Conservation (phyloP, 2,888 invertebrate species). For the Auanema sp. region DNA sequence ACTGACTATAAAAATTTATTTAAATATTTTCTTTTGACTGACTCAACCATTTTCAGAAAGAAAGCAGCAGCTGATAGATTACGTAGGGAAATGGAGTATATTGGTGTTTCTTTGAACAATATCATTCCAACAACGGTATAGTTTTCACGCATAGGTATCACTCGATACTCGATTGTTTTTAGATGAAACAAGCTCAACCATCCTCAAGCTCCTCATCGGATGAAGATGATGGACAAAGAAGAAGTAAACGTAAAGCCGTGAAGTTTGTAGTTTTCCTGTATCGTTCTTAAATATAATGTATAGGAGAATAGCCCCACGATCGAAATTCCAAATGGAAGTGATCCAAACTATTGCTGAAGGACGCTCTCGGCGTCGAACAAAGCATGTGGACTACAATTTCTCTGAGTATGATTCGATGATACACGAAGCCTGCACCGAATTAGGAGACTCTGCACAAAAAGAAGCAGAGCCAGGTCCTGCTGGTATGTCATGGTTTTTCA, state of each 20-base stretch:
- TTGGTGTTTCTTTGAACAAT: constrained; percentile 65
- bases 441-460: constrained; percentile 19
- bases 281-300: background rate
- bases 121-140: constrained; percentile 24
- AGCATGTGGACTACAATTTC: constrained; percentile 74
- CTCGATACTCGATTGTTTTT: background rate
- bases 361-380: constrained; percentile 35
- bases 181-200: constrained; percentile 5
- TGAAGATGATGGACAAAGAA: constrained; percentile 49
- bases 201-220: constrained; percentile 21
- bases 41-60: constrained; percentile 28
- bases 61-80: constrained; percentile 54
- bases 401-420: constrained; percentile 94
- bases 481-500: background rate
- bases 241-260: constrained; percentile 49
- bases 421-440: constrained; percentile 67
- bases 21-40: background rate
- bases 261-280: constrained; percentile 18
- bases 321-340: constrained; percentile 23
- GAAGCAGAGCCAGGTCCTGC: constrained; percentile 2
- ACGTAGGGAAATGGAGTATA: constrained; percentile 72
- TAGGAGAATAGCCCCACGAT: constrained; percentile 21
- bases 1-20: background rate
- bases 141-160: background rate
- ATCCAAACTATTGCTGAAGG: constrained; percentile 53